These are phyloP conservation scores for Orycteropus afer DNA, from an alignment of 2,113 vertebrate species.

Conservation along the genomic window DNA sequence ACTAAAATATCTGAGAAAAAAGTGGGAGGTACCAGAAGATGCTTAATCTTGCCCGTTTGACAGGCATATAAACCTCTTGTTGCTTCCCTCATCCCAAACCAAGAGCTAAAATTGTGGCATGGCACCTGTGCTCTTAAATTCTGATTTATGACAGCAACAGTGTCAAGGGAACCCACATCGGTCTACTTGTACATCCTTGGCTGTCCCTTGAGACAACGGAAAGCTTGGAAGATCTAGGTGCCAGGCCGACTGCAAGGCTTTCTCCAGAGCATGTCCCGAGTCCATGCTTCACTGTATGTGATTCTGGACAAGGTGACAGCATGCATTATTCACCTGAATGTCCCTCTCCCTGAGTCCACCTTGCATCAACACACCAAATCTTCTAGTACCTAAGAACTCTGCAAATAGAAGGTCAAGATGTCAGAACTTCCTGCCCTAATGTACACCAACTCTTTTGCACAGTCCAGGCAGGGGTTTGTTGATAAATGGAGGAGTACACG, in stretches of 20 bases:
- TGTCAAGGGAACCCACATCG: slow-evolving; percentile 41
- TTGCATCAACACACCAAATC: too few species aligned
- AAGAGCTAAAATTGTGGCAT: slow-evolving; percentile 49
- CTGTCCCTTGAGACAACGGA: not conserved
- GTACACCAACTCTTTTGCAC: not conserved
- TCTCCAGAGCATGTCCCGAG: not conserved
- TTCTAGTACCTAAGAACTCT: not conserved
- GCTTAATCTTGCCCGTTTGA: slow-evolving; percentile 46
- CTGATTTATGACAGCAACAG: not conserved
- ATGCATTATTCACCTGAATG: rapidly evolving
- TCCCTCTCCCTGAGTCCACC: not conserved
- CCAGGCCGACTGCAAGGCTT: not conserved
- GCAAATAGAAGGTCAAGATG: not conserved
- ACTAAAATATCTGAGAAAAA: slow-evolving; percentile 1
- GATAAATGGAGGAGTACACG: too few species aligned
- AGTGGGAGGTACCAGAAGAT: not conserved
- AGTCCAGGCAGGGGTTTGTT: not conserved
- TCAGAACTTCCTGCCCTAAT: not conserved
- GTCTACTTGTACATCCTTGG: not conserved
- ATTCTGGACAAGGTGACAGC: not conserved
- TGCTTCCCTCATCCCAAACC: slow-evolving; percentile 7
- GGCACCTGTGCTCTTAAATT: slow-evolving; percentile 42
- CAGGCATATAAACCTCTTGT: slow-evolving; percentile 63
- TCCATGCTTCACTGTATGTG: not conserved
- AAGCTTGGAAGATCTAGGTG: not conserved